Evolutionary conservation across 2,888 invertebrate species (phyloP).

Genomic region (Chymomyza procnemis): DNA sequence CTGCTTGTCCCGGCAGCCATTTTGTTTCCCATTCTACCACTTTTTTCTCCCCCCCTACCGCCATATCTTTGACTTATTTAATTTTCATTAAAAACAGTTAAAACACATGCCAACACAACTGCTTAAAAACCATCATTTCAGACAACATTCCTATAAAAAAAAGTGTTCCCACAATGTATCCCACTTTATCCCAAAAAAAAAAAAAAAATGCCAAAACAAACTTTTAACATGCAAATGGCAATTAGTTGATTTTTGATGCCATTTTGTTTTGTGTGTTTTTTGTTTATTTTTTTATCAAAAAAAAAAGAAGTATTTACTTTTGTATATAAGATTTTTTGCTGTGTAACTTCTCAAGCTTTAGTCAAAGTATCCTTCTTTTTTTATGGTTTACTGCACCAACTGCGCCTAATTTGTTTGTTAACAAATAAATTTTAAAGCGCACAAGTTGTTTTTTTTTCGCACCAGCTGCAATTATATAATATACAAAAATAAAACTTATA

Average conservation of each 20-base stretch:
- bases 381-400: slow-evolving; percentile 38
- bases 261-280: slow-evolving; percentile 33
- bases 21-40: slow-evolving; percentile 20
- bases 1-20: slow-evolving; percentile 1
- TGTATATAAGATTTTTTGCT: slow-evolving; percentile 6
- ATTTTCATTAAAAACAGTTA: slow-evolving; percentile 57
- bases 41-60: too few relatives aligned
- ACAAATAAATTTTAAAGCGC: slow-evolving; percentile 35
- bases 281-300: not conserved
- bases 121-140: not conserved
- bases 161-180: slow-evolving; percentile 10
- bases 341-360: slow-evolving; percentile 22
- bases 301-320: not conserved
- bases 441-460: slow-evolving; percentile 25
- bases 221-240: slow-evolving; percentile 65
- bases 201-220: too few relatives aligned
- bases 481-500: not conserved
- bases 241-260: slow-evolving; percentile 69
- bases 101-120: not conserved
- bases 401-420: slow-evolving; percentile 27
- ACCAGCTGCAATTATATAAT: slow-evolving; percentile 29
- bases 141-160: slow-evolving; percentile 11
- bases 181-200: not conserved
- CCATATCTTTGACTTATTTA: slow-evolving; percentile 53
- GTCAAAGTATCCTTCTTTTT: slow-evolving; percentile 29